These are phyloP conservation scores for Cyrtonyx montezumae DNA, from an alignment of 2,113 vertebrate genomes.

Conservation along the genomic window DNA sequence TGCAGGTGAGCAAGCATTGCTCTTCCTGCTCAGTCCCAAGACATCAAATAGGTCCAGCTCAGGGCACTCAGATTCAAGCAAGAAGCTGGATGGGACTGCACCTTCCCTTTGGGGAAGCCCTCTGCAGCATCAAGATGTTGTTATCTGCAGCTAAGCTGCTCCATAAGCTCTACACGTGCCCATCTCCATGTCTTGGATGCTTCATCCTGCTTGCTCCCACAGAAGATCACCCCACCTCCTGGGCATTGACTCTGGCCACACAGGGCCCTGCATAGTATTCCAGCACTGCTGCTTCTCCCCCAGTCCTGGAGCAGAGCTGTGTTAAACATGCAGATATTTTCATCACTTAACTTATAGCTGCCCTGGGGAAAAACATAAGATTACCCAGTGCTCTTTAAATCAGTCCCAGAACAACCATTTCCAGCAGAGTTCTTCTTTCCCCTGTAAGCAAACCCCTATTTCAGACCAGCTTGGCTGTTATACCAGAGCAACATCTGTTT, in stretches of 20 bases:
- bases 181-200: accelerated
- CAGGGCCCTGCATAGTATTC: not conserved
- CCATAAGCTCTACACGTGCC: not conserved
- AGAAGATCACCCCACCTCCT: not conserved
- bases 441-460: not conserved
- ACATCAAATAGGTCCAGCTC: not conserved
- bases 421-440: slow-evolving; percentile 12
- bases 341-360: slow-evolving; percentile 6
- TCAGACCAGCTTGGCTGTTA: not conserved
- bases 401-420: slow-evolving; percentile 48
- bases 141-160: not conserved
- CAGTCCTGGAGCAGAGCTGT: not conserved
- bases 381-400: slow-evolving; percentile 43
- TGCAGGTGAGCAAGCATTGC: not conserved
- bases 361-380: slow-evolving; percentile 14
- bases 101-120: not conserved
- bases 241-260: accelerated
- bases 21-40: not conserved
- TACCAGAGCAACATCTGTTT: not conserved
- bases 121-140: not conserved
- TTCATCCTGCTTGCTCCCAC: accelerated
- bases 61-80: not conserved
- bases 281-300: not conserved
- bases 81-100: no score
- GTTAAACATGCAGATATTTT: slow-evolving; percentile 18